Conservation (phyloP, 2,888 invertebrate genomes). For the Caenorhabditis imperialis region DNA sequence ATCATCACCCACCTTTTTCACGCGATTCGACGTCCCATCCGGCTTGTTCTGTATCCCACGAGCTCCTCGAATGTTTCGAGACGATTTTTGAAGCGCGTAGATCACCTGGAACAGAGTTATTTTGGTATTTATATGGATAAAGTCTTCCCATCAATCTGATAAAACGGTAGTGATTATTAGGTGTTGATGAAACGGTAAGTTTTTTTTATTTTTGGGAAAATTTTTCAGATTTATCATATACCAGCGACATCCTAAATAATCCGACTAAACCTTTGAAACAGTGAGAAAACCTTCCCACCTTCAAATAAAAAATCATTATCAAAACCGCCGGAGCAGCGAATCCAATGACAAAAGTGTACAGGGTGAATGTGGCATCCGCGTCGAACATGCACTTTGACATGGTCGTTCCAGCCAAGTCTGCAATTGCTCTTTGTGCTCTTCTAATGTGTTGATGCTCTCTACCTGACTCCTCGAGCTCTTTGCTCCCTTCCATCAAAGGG, state of each 20-base stretch:
- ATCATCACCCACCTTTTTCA: too few relatives aligned
- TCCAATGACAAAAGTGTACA: constrained; percentile 75
- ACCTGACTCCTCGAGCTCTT: constrained; percentile 64
- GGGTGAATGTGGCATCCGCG: constrained; percentile 70
- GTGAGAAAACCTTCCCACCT: too few relatives aligned
- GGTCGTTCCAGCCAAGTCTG: constrained; percentile 63
- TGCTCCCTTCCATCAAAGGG: constrained; percentile 59
- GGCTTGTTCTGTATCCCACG: constrained; percentile 41
- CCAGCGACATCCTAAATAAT: too few relatives aligned
- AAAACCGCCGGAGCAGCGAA: constrained; percentile 74
- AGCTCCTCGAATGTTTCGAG: constrained; percentile 51
- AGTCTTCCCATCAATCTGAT: too few relatives aligned
- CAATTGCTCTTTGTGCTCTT: background rate
- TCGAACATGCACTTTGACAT: constrained; percentile 76
- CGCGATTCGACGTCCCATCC: constrained; percentile 49
- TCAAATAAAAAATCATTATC: constrained; percentile 74
- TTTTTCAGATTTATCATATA: too few relatives aligned
- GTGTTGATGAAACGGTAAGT: too few relatives aligned
- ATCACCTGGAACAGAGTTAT: constrained; percentile 58
- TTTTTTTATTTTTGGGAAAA: too few relatives aligned
- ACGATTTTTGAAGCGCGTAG: constrained; percentile 60
- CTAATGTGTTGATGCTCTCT: background rate
- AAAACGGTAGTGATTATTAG: too few relatives aligned
- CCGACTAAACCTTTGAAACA: too few relatives aligned
- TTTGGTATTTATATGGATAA: too few relatives aligned